phyloP scores from a whole-genome alignment of 2,797 vertebrate species.

The Platyrinchus mystaceus region DNA sequence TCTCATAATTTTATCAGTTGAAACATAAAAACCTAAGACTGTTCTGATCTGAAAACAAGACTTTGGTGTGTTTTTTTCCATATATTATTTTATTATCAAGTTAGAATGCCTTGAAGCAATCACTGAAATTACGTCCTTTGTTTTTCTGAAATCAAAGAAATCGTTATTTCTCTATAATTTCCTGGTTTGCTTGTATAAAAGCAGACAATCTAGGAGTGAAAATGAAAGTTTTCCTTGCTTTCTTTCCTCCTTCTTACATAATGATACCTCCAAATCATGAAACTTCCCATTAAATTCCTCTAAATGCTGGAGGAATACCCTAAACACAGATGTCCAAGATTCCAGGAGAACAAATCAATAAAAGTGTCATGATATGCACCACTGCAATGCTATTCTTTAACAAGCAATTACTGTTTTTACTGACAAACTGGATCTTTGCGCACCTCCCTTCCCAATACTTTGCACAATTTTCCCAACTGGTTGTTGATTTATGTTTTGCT shows the following conservation, averaged over 20 bases:
- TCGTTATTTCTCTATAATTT: background rate
- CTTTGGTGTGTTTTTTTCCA: rapidly evolving
- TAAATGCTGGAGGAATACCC: background rate
- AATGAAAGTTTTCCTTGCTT: background rate
- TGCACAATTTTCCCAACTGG: background rate
- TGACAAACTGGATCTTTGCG: background rate
- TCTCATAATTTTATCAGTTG: background rate
- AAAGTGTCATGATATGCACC: background rate
- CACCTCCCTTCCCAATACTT: background rate
- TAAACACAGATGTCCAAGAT: background rate
- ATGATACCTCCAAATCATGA: background rate
- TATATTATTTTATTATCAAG: background rate
- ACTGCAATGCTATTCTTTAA: background rate
- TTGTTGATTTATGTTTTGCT: background rate
- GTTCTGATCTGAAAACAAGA: background rate
- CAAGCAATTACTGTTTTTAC: background rate
- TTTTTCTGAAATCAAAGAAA: background rate
- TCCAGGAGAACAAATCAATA: background rate
- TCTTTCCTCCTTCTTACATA: background rate
- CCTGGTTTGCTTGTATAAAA: background rate
- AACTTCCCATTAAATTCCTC: background rate
- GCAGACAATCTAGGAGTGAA: background rate
- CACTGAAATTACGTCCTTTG: background rate
- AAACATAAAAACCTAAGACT: background rate
- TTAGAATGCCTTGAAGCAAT: background rate